A percentile compares a stretch with the other conserved stretches of the same genome.
Evolutionary conservation across 37 sponge, comb jelly and placozoan genomes (phyloP).

Genomic region (Axinella damicornis): DNA sequence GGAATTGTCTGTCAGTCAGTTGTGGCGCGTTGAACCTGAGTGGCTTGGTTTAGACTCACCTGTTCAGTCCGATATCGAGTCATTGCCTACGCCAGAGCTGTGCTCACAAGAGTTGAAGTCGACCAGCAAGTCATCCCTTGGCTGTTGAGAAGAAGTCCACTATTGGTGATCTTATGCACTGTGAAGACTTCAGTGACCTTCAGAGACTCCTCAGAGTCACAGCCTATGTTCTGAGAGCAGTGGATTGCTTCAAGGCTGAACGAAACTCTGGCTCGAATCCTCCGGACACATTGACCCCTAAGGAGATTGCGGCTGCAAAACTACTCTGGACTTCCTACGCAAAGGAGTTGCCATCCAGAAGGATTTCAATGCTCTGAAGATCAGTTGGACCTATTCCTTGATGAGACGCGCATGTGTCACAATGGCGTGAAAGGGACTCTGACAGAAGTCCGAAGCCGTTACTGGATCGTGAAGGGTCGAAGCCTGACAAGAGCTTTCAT

Average conservation of each 20-base stretch:
- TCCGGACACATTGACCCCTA: slow-evolving; percentile 16
- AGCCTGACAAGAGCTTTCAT: not conserved
- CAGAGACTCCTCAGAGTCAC: slow-evolving; percentile 53
- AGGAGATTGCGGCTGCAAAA: slow-evolving; percentile 27
- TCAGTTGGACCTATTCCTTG: too few species aligned
- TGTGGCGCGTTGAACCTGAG: slow-evolving; percentile 57
- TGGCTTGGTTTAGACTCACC: slow-evolving; percentile 31
- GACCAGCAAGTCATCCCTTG: too few species aligned
- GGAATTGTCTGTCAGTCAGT: slow-evolving; percentile 41
- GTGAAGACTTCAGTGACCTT: slow-evolving; percentile 31
- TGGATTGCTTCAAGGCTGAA: too few species aligned
- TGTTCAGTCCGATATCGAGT: too few species aligned
- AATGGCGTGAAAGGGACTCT: too few species aligned
- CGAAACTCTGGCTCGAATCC: not conserved
- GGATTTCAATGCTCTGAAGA: slow-evolving; percentile 29
- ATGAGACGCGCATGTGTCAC: slow-evolving; percentile 49
- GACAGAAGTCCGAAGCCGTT: slow-evolving; percentile 16
- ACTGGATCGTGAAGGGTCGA: slow-evolving; percentile 48
- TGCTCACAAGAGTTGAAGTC: slow-evolving; percentile 34
- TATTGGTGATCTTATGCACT: slow-evolving; percentile 12
- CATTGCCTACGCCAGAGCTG: slow-evolving; percentile 21
- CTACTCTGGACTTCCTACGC: slow-evolving; percentile 35
- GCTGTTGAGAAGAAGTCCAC: not conserved
- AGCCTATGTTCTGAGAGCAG: too few species aligned
- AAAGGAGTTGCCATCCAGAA: slow-evolving; percentile 13